phyloP scores from a whole-genome alignment of 1,140 invertebrate species.

The Drosophila lini region DNA sequence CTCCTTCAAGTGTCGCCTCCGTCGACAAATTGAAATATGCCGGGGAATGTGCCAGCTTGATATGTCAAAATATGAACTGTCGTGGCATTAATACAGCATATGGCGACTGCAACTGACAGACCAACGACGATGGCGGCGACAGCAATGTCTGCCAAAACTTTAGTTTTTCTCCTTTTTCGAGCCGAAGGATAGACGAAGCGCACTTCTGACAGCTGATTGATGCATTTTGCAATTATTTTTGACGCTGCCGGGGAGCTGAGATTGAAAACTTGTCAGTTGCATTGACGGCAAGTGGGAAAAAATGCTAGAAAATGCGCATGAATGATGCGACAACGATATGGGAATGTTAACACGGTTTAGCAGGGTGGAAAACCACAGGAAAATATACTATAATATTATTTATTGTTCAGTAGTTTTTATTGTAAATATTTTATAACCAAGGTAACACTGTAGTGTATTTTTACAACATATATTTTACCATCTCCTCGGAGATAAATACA shows the following conservation, averaged over 20 bases:
- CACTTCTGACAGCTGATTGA: slow-evolving; percentile 71
- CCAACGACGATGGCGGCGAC: slow-evolving; percentile 36
- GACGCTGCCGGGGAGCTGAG: slow-evolving; percentile 64
- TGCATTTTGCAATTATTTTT: slow-evolving; percentile 81
- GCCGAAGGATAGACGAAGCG: slow-evolving; percentile 47
- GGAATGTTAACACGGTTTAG: slow-evolving; percentile 42
- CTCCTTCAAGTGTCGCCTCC: slow-evolving; percentile 38
- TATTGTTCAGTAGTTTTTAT: neutral
- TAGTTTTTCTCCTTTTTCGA: slow-evolving; percentile 2
- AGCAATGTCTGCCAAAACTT: slow-evolving; percentile 44
- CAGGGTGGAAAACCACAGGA: too few relatives aligned
- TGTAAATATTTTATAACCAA: neutral
- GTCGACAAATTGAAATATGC: slow-evolving; percentile 45
- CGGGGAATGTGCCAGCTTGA: slow-evolving; percentile 10
- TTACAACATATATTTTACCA: neutral
- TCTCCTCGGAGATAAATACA: neutral
- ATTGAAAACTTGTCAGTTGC: slow-evolving; percentile 81
- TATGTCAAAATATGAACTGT: slow-evolving; percentile 61
- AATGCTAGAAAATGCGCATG: slow-evolving; percentile 56
- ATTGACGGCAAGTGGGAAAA: slow-evolving; percentile 34
- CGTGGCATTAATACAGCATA: slow-evolving; percentile 47
- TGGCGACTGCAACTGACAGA: slow-evolving; percentile 57
- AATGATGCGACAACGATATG: slow-evolving; percentile 51
- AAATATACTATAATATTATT: neutral
- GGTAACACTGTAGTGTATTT: neutral